These are phyloP conservation scores for Caenorhabditis wallacei DNA, from an alignment of 2,888 invertebrate species.

Conservation along the genomic window DNA sequence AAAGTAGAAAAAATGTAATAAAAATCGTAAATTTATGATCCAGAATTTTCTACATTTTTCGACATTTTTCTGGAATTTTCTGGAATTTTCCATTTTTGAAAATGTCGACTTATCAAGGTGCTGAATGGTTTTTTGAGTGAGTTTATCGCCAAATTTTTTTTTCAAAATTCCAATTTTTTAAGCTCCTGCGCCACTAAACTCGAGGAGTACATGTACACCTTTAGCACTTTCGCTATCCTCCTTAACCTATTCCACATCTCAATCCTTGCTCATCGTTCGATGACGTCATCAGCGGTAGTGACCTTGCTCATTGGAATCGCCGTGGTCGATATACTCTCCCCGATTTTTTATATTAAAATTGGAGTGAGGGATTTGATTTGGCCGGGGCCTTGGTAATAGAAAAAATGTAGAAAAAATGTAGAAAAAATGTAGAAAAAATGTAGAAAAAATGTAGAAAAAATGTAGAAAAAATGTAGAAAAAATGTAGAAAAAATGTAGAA, in stretches of 20 bases:
- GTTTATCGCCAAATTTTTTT: neutral
- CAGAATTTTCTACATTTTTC: neutral
- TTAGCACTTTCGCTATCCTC: neutral
- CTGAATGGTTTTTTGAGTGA: slow-evolving; percentile 22
- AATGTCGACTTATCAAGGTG: neutral
- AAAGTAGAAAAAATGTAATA: neutral
- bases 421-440: too few species aligned
- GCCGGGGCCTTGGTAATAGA: slow-evolving; percentile 24
- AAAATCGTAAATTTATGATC: too few species aligned
- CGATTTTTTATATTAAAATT: slow-evolving; percentile 29
- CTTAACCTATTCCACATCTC: slow-evolving; percentile 20
- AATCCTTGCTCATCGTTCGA: neutral
- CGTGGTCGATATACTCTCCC: slow-evolving; percentile 27
- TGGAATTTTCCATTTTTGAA: neutral
- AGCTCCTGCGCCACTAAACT: neutral
- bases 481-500: too few species aligned
- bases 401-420: too few species aligned
- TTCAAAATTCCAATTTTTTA: neutral
- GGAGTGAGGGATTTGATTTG: slow-evolving; percentile 17
- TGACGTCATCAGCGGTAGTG: slow-evolving; percentile 41
- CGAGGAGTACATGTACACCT: slow-evolving; percentile 6
- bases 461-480: too few species aligned
- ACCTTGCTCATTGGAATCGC: slow-evolving; percentile 38
- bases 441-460: too few species aligned
- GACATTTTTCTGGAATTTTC: too few species aligned